Conservation (phyloP, 2,113 vertebrate genomes). For the Xyrauchen texanus region DNA sequence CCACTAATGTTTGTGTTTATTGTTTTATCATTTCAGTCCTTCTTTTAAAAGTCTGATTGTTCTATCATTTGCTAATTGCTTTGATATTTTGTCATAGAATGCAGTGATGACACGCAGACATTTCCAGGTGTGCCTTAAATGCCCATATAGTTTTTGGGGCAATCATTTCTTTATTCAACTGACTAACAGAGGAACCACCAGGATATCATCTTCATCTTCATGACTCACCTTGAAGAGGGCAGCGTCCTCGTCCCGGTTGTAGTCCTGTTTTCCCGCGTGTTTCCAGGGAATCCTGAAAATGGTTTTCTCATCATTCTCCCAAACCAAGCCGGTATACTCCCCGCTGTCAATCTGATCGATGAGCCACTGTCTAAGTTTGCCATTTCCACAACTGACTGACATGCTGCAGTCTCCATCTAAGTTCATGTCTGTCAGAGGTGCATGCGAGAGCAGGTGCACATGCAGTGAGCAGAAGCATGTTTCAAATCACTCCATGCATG, state of each 20-base stretch:
- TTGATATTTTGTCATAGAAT: too few species aligned
- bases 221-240: conserved; percentile 91
- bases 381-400: conserved; percentile 90
- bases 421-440: conserved; percentile 68
- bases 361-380: conserved; percentile 97
- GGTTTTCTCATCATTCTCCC: conserved; percentile 93
- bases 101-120: background rate
- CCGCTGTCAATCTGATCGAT: conserved; percentile 97
- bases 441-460: conserved; percentile 29
- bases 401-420: conserved; percentile 76
- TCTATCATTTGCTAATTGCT: too few species aligned
- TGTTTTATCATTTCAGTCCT: too few species aligned
- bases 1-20: too few species aligned
- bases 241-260: conserved; percentile 95
- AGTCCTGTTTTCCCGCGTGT: conserved; percentile 97
- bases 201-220: background rate
- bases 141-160: background rate
- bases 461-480: background rate
- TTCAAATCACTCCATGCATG: background rate
- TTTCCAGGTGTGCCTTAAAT: background rate
- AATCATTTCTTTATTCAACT: background rate
- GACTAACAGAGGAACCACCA: background rate
- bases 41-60: too few species aligned
- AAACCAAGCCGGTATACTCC: conserved; percentile 89
- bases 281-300: conserved; percentile 99